Base-by-base conservation (phyloP, 2,888 invertebrate species). In the Perithous albicinctus region DNA sequence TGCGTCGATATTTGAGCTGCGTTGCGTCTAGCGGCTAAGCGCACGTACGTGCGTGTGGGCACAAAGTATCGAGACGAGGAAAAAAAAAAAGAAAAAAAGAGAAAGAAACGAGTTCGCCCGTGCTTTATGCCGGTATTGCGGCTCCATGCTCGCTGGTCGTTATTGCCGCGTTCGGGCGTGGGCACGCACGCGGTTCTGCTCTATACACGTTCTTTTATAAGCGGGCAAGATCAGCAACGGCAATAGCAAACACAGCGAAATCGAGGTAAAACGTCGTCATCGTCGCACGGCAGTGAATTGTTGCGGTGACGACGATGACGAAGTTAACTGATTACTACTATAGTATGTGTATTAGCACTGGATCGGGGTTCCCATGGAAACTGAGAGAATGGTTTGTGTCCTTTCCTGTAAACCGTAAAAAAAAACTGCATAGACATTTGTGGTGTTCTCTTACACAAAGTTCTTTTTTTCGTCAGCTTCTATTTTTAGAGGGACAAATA, bases 151-250 rank as follows among this genome's bases (percentile, higher is more conserved):
- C 29, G 29, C 51, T 41, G 61, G 41, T 51, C 51, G 51, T 51
- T 67, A 51, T 54, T 43, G 61, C 61, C 61, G 51, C 51, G 69
- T 72, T 67, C 56, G 51, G 35, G 76, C 80, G 80, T 80, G 72
- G 80, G 80, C 77, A 67, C 69, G 64, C 64, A 20, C 69, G 63
- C n/a, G 4, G 1, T 12, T 41, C 1, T 18, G 69, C 69, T 74
- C n/a, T n/a, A n/a, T n/a, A n/a, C n/a, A 8, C 35, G 10, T 48
- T 32, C 32, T 67, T 67, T 67, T 23, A 61, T 32, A 18, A 51
- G 3, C 48, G 3, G n/a, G 35, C 63, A 18, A 48, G 66, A 48
- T 66, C 66, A 48, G 32, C 46, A 38, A 20, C 20, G 67, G 6
- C 18, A 67, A 67, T 35, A 48, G 51, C 51, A 51, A 46, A 51